Percentiles rank a stretch among this genome's conserved stretches.
These are phyloP conservation scores for Morone chrysops DNA, from an alignment of 2,113 vertebrate species.

Conservation along the genomic window DNA sequence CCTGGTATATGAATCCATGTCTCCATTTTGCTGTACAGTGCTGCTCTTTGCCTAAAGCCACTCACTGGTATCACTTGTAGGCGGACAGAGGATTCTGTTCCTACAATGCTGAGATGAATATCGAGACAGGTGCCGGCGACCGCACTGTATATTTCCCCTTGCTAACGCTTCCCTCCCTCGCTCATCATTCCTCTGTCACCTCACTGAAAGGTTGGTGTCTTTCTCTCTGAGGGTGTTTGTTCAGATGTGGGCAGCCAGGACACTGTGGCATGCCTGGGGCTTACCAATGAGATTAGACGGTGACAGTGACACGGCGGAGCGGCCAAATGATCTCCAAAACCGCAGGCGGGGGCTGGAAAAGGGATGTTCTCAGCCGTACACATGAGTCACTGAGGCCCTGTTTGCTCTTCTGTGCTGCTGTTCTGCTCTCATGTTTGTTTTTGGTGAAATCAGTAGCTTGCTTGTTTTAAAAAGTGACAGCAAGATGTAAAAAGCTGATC, in stretches of 20 bases:
- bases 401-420: conserved; percentile 45
- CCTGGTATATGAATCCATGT: conserved; percentile 10
- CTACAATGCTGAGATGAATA: conserved; percentile 64
- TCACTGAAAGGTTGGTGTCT: conserved; percentile 67
- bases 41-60: conserved; percentile 59
- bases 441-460: conserved; percentile 8
- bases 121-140: conserved; percentile 62
- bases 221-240: conserved; percentile 65
- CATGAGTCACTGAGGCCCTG: conserved; percentile 55
- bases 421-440: conserved; percentile 39
- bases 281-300: conserved; percentile 75
- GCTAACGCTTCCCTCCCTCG: conserved; percentile 56
- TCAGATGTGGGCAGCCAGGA: conserved; percentile 74
- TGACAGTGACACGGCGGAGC: conserved; percentile 67
- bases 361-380: conserved; percentile 43
- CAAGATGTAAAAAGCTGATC: conserved; percentile 20
- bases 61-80: conserved; percentile 59
- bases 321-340: conserved; percentile 74
- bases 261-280: conserved; percentile 72
- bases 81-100: conserved; percentile 64
- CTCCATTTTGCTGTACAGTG: not conserved
- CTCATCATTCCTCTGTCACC: conserved; percentile 74
- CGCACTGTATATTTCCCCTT: conserved; percentile 47
- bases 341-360: conserved; percentile 55
- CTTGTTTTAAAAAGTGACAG: conserved; percentile 31